Conservation (phyloP, 1,140 invertebrate genomes). For the Lasaia peninsularis region DNA sequence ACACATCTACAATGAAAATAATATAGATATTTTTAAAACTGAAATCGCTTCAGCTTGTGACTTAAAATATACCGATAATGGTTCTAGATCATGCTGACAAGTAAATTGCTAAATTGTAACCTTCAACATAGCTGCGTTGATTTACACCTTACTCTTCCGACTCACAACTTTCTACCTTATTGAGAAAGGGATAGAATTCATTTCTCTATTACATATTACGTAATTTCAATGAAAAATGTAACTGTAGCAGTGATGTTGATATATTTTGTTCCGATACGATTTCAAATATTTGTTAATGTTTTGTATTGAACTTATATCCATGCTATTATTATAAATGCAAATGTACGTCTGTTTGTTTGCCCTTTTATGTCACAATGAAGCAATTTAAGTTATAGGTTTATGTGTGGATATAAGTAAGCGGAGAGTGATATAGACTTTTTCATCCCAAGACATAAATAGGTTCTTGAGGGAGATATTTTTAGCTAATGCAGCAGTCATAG, state of each 20-base stretch:
- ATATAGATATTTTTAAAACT: too few species aligned
- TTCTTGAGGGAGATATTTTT: too few species aligned
- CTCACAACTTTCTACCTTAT: conserved; percentile 29
- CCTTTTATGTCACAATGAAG: too few species aligned
- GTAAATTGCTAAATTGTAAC: conserved; percentile 13
- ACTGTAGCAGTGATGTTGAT: conserved; percentile 48
- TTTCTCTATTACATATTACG: conserved; percentile 4
- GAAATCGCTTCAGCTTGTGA: neutral
- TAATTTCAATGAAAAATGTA: conserved; percentile 52
- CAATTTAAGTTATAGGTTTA: too few species aligned
- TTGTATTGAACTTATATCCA: conserved; percentile 9
- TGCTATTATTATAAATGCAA: too few species aligned
- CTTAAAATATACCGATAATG: conserved; percentile 7
- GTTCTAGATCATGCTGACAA: conserved; percentile 13
- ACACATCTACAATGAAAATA: conserved; percentile 30
- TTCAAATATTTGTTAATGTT: conserved; percentile 15
- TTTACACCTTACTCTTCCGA: conserved; percentile 33
- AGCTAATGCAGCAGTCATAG: too few species aligned
- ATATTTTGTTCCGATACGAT: conserved; percentile 35
- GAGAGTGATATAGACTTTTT: too few species aligned
- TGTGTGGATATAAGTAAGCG: too few species aligned
- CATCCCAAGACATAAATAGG: too few species aligned
- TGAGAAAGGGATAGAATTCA: conserved; percentile 21
- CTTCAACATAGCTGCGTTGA: conserved; percentile 42
- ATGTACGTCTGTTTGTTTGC: too few species aligned